A percentile compares a stretch with the other conserved stretches of the same genome.
Conservation (phyloP, 2,797 vertebrate genomes). For the Pangasius macronema region DNA sequence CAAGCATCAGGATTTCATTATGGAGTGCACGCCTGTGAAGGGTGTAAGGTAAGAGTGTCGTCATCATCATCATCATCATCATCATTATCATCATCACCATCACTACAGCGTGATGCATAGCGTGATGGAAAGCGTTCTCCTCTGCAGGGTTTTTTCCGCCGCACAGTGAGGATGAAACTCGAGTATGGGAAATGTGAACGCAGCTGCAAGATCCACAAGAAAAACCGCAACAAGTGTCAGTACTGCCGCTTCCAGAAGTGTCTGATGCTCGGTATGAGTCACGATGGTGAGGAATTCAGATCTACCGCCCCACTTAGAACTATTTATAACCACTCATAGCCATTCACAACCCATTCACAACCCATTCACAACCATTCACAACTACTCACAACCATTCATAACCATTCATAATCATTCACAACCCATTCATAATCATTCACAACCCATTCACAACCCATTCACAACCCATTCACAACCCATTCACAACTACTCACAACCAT, state of each 20-base stretch:
- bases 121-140: background rate
- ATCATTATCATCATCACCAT: too few relatives aligned
- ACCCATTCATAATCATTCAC: background rate
- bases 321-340: too few relatives aligned
- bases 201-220: constrained; percentile 87
- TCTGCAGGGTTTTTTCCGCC: constrained; percentile 82
- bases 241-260: constrained; percentile 89
- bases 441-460: background rate
- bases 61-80: background rate
- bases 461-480: too few relatives aligned
- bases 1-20: constrained; percentile 79
- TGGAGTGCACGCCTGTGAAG: constrained; percentile 75
- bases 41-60: constrained; percentile 78
- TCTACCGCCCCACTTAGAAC: background rate
- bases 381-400: background rate
- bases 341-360: background rate
- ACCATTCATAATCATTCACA: too few relatives aligned
- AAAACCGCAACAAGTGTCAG: constrained; percentile 87
- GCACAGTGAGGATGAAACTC: constrained; percentile 86
- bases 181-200: constrained; percentile 83
- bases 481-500: background rate
- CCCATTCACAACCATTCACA: background rate
- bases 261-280: constrained; percentile 83
- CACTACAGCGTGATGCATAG: background rate
- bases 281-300: constrained; percentile 74